A percentile compares a stretch with the other conserved stretches of the same genome.
These are phyloP conservation scores for Ciconia maguari DNA, from an alignment of 2,113 vertebrate species.

Conservation along the genomic window DNA sequence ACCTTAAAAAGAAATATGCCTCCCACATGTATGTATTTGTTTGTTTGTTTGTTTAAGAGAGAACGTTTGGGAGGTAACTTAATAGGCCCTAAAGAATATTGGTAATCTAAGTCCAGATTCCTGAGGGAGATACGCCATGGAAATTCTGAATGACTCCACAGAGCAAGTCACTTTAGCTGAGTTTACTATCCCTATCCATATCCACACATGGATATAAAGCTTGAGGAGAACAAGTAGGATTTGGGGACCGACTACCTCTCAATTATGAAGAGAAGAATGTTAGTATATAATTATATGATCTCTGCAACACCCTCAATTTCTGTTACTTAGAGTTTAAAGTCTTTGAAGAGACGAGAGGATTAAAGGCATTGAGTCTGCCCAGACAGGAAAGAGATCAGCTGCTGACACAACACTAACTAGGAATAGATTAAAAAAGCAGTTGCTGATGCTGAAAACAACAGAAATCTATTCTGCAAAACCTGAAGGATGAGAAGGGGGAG, in stretches of 20 bases:
- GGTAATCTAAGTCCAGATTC: background rate
- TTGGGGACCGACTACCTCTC: background rate
- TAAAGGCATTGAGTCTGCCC: background rate
- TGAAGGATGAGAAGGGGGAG: background rate
- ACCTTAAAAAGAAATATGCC: background rate
- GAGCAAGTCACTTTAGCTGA: background rate
- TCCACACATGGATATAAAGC: background rate
- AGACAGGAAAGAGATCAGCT: background rate
- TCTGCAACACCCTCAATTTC: background rate
- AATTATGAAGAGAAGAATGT: background rate
- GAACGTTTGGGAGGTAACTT: background rate
- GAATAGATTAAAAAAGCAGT: background rate
- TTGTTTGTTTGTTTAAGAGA: background rate
- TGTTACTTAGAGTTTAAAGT: background rate
- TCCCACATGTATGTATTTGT: background rate
- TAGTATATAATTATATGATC: background rate
- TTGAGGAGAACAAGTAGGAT: background rate
- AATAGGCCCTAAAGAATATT: background rate
- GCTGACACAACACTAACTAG: background rate
- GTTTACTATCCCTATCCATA: background rate
- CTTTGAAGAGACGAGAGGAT: background rate
- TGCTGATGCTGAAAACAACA: background rate
- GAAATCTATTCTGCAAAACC: background rate
- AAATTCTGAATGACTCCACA: background rate
- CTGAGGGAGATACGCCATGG: background rate